Evolutionary conservation across 2,888 invertebrate genomes (phyloP).

Genomic region (Brachyptera putata): DNA sequence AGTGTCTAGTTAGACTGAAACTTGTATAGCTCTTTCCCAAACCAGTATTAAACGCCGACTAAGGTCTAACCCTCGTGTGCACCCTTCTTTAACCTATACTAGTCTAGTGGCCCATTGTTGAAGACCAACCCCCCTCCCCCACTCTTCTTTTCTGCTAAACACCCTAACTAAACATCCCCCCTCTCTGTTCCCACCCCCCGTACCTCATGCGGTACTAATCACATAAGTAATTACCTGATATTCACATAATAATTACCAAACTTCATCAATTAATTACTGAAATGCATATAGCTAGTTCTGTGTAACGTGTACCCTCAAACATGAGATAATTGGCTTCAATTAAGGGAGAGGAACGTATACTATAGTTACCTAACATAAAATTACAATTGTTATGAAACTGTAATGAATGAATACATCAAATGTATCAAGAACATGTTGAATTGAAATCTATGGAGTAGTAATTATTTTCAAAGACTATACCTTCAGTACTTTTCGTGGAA

Average conservation of each 20-base stretch:
- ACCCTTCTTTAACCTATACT: constrained; percentile 5
- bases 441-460: too few relatives aligned
- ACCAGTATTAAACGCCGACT: constrained; percentile 1
- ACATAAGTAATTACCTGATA: constrained; percentile 11
- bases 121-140: constrained; percentile 1
- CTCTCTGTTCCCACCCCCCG: not conserved
- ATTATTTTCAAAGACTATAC: too few relatives aligned
- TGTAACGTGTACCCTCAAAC: too few relatives aligned
- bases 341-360: too few relatives aligned
- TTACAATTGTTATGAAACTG: too few relatives aligned
- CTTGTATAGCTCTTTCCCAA: not conserved
- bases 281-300: not conserved
- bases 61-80: not conserved
- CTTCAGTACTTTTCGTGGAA: too few relatives aligned
- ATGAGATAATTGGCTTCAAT: too few relatives aligned
- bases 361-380: too few relatives aligned
- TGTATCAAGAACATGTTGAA: too few relatives aligned
- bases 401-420: too few relatives aligned
- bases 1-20: too few relatives aligned
- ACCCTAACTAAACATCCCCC: constrained; percentile 6
- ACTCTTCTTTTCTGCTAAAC: not conserved
- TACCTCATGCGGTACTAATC: not conserved
- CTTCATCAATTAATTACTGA: constrained; percentile 18
- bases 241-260: constrained; percentile 9
- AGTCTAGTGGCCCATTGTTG: constrained; percentile 9